A percentile compares a stretch with the other conserved stretches of the same genome.
phyloP scores from a whole-genome alignment of 2,797 vertebrate genomes.

The Sylvia borin region DNA sequence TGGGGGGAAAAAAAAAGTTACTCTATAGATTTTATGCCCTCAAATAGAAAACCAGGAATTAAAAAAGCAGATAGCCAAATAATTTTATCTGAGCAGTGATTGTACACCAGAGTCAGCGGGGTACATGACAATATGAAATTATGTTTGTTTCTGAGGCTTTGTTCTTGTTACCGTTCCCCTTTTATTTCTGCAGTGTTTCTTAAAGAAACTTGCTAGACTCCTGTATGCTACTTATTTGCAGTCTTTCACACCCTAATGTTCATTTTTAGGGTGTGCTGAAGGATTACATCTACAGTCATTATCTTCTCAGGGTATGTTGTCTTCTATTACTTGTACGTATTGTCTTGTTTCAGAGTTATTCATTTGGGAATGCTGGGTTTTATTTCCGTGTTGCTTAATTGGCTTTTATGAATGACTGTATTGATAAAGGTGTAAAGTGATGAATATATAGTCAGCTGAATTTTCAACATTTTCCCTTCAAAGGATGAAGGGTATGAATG shows the following conservation, averaged over 20 bases:
- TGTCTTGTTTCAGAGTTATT: background rate
- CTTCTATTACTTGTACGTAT: background rate
- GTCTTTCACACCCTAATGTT: background rate
- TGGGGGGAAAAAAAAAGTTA: background rate
- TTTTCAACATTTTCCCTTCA: background rate
- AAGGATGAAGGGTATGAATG: background rate
- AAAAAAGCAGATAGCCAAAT: background rate
- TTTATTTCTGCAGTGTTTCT: background rate
- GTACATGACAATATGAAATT: background rate
- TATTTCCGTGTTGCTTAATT: background rate
- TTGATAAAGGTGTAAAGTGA: background rate
- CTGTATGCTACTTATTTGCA: background rate
- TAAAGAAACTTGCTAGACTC: background rate
- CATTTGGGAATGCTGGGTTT: background rate
- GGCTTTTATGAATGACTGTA: background rate
- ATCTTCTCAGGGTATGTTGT: background rate
- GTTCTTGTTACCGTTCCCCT: background rate
- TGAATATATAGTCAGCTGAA: background rate
- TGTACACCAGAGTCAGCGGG: background rate
- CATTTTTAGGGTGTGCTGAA: background rate
- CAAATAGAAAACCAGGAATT: background rate
- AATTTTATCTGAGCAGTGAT: background rate
- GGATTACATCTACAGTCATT: background rate
- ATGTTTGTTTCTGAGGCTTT: background rate
- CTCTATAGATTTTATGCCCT: background rate